Conservation (phyloP, 2,888 invertebrate species). For the Oxystoma pomonae region DNA sequence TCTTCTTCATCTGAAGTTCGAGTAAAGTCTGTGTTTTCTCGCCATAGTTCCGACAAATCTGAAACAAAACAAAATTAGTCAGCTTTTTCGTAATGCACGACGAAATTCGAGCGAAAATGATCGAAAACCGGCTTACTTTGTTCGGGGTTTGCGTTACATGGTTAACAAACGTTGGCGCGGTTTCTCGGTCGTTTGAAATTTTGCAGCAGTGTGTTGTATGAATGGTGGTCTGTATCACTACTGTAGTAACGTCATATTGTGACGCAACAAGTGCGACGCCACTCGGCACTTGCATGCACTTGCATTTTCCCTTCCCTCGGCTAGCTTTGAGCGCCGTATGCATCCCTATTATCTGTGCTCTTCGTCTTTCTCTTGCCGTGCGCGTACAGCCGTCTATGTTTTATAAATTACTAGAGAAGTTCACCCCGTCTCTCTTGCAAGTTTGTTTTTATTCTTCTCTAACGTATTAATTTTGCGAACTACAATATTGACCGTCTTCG, state of each 20-base stretch:
- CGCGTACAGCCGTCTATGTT: slow-evolving; percentile 31
- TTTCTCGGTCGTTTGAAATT: slow-evolving; percentile 34
- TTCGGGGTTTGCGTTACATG: slow-evolving; percentile 31
- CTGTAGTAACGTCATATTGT: slow-evolving; percentile 47
- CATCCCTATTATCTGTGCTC: slow-evolving; percentile 33
- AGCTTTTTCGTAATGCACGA: slow-evolving; percentile 8
- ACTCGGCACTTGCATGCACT: slow-evolving; percentile 50
- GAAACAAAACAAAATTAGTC: slow-evolving; percentile 28
- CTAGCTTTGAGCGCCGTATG: slow-evolving; percentile 36
- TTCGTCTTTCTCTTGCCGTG: slow-evolving; percentile 22
- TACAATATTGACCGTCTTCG: slow-evolving; percentile 41
- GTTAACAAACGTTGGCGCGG: slow-evolving; percentile 35
- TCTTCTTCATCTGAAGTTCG: slow-evolving; percentile 21
- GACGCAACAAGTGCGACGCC: slow-evolving; percentile 52
- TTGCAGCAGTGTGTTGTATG: slow-evolving; percentile 41
- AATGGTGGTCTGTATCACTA: slow-evolving; percentile 44
- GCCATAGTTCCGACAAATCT: slow-evolving; percentile 32
- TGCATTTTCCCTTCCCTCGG: slow-evolving; percentile 47
- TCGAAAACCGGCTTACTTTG: slow-evolving; percentile 33
- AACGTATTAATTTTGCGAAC: slow-evolving; percentile 46
- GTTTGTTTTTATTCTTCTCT: slow-evolving; percentile 44
- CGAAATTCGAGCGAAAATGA: slow-evolving; percentile 16
- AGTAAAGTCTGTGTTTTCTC: slow-evolving; percentile 29
- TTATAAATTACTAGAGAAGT: slow-evolving; percentile 27
- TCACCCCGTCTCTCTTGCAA: slow-evolving; percentile 32